These are phyloP conservation scores for Rattus norvegicus DNA, from an alignment of 2,113 vertebrate species.

Conservation along the genomic window GRCr8 NC_086020.1:15038501-15039000, in stretches of 20 bases:
- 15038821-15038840: not conserved
- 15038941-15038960: too few relatives aligned
- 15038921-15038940: not conserved
- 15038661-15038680: not conserved
- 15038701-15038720: constrained; percentile 14
- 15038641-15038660: not conserved
- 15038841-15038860: too few relatives aligned
- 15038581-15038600: not conserved
- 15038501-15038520: not conserved
- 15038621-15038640: constrained; percentile 3
- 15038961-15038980: not conserved
- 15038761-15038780: not conserved
- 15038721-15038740: not conserved
- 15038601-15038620: not conserved
- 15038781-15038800: not conserved
- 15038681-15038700: not conserved
- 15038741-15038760: not conserved
- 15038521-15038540: not conserved
- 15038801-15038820: too few relatives aligned
- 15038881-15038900: not conserved
- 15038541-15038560: not conserved
- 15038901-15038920: not conserved
- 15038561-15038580: not conserved
- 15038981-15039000: too few relatives aligned
- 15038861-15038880: too few relatives aligned